Evolutionary conservation across 1,140 invertebrate species (phyloP), one percentile per base, ranked within the genome.

Genomic region (Ruditapes philippinarum): DNA sequence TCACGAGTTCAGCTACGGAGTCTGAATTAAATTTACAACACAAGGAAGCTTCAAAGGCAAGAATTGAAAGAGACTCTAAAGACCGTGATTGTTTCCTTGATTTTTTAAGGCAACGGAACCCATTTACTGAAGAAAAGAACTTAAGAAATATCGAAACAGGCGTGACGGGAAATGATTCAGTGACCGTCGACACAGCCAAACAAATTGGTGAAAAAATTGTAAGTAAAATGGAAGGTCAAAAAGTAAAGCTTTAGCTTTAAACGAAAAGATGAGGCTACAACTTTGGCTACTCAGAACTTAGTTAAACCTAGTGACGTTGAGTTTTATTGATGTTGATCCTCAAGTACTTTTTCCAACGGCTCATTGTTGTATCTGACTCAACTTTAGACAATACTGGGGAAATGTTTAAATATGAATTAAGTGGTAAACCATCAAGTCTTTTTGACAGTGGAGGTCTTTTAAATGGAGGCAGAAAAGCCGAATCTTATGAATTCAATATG

Each of bases 261-360:
- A 65, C 87, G 78, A 51, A 74, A 38, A 49, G 83, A 90, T 68
- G 76, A 88, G 76, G 88, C 81, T 31, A 57, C 88, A 54, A 90
- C 87, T 25, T 28, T 92, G n/a, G 62, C 17, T 36, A 31, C 70
- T 11, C 78, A 85, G 62, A 76, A 62, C 17, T 70, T 68, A 79
- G n/a, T 79, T 0, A 89, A 82, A 49, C 45, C 74, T 31, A 51
- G 38, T 74, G 82, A 82, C 25, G 83, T 88, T 28, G 62, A 42
- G 4, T 0, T 78, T n/a, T 33, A 28, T 90, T 28, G n/a, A n/a
- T n/a, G n/a, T n/a, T n/a, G 90, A 92, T 74, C 89, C 90, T 19
- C 79, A 91, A 38, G 33, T 92, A 17, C 73, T 93, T n/a, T 93
- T 93, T 74, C n/a, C 88, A 92, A 74, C 36, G 91, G 42, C 65